Percentiles rank a stretch among this genome's conserved stretches.
Evolutionary conservation across 1,140 invertebrate species (phyloP).

Genomic region (Artemia franciscana): DNA sequence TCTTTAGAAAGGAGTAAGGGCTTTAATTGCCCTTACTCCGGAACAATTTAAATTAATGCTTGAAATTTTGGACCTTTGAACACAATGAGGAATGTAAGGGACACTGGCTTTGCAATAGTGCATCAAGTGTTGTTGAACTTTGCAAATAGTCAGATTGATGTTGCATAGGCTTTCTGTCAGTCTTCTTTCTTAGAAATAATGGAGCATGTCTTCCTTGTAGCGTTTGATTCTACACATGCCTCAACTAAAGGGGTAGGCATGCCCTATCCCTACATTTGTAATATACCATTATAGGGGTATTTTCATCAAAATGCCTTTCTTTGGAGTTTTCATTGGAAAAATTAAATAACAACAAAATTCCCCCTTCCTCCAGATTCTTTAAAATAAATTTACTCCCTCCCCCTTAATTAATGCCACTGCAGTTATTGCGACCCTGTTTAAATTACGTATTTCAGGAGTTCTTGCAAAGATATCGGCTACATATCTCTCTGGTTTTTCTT

Average conservation of each 20-base stretch:
- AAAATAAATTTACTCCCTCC: no score
- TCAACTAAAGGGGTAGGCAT: conserved; percentile 31
- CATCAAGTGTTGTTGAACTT: conserved; percentile 71
- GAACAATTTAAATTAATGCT: conserved; percentile 92
- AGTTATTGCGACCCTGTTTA: no score
- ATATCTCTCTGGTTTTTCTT: no score
- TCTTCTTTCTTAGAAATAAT: conserved; percentile 96
- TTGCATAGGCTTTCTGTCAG: conserved; percentile 90
- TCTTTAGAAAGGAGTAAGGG: no score
- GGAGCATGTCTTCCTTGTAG: conserved; percentile 94
- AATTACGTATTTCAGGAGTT: no score
- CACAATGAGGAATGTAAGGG: conserved; percentile 99
- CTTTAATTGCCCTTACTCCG: conserved; percentile 82
- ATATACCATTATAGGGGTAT: conserved; percentile 4
- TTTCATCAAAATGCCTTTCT: no score
- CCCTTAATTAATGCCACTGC: no score
- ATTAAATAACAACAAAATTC: no score
- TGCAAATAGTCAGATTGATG: conserved; percentile 48
- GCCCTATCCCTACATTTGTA: conserved; percentile 1
- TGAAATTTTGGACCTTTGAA: conserved; percentile 99
- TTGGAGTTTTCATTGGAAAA: conserved; percentile 9
- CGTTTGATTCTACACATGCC: conserved; percentile 92
- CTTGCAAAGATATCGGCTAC: no score
- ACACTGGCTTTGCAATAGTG: conserved; percentile 46
- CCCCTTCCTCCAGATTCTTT: no score